phyloP scores from a whole-genome alignment of 2,113 vertebrate genomes.

The Falcunculus frontatus region DNA sequence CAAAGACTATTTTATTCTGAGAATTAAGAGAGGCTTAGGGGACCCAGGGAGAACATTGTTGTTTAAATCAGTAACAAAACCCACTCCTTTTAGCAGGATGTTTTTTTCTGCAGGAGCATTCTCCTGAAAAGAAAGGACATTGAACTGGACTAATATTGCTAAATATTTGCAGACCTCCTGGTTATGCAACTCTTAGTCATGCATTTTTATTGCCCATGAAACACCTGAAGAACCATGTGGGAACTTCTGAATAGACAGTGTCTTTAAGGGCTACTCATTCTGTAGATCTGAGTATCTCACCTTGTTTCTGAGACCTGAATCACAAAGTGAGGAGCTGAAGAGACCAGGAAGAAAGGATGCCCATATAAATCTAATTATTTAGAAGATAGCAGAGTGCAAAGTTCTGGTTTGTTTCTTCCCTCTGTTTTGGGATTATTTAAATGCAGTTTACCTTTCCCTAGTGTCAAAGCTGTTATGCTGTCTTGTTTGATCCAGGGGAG shows the following conservation, averaged over 20 bases:
- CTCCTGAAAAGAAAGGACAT: neutral
- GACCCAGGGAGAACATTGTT: neutral
- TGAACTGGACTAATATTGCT: neutral
- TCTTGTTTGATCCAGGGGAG: neutral
- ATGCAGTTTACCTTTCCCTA: neutral
- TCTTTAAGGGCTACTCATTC: neutral
- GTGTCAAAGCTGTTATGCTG: neutral
- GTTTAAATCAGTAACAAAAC: neutral
- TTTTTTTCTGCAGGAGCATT: neutral
- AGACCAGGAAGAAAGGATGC: neutral
- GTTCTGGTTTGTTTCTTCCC: neutral
- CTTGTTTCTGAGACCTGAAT: neutral
- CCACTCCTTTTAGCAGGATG: neutral
- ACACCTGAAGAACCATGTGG: neutral
- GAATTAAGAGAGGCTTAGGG: neutral
- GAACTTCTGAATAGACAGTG: neutral
- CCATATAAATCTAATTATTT: neutral
- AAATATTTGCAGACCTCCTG: neutral
- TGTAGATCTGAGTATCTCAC: neutral
- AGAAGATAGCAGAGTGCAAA: neutral
- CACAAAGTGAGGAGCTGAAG: neutral
- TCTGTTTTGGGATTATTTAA: neutral
- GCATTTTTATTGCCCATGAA: neutral
- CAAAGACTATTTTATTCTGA: neutral
- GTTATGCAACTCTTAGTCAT: neutral